Percentiles rank a stretch among this genome's conserved stretches.
Evolutionary conservation across 2,113 vertebrate species (phyloP).

Genomic region (Forbesichthys papilliferus): DNA sequence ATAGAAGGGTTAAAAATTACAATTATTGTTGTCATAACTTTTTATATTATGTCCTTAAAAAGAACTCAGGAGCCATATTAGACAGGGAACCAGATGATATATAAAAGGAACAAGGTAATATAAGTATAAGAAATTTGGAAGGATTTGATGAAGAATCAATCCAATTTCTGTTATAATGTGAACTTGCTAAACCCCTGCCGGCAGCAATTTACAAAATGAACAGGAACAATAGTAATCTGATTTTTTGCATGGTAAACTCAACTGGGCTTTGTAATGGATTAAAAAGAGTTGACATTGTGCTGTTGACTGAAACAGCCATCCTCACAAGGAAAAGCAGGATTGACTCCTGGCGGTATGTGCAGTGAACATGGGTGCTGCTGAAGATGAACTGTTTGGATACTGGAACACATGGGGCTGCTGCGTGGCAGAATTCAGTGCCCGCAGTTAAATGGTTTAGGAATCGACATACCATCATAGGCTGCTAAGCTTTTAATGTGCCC

Average conservation of each 20-base stretch:
- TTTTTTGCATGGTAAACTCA: conserved; percentile 27
- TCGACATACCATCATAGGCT: conserved; percentile 60
- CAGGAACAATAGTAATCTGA: conserved; percentile 31
- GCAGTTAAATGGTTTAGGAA: conserved; percentile 36
- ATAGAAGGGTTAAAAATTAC: conserved; percentile 46
- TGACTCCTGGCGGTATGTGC: conserved; percentile 27
- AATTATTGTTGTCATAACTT: conserved; percentile 57
- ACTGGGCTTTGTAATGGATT: conserved; percentile 40
- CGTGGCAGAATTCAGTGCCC: conserved; percentile 30
- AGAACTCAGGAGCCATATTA: conserved; percentile 79
- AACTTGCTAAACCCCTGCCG: conserved; percentile 20
- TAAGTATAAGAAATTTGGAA: conserved; percentile 19
- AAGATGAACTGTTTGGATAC: not conserved
- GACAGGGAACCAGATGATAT: conserved; percentile 49
- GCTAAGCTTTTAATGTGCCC: conserved; percentile 72
- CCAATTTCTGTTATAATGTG: conserved; percentile 41
- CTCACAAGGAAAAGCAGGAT: conserved; percentile 46
- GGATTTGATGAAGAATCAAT: conserved; percentile 42
- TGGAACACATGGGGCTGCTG: conserved; percentile 33
- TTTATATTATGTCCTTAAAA: conserved; percentile 64
- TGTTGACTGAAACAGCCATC: conserved; percentile 29
- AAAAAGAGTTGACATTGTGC: conserved; percentile 18
- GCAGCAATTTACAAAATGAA: conserved; percentile 31
- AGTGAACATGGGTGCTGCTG: conserved; percentile 21
- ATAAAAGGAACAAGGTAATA: conserved; percentile 4